Base-by-base conservation (phyloP, 2,888 invertebrate species). In the Tuta absoluta region DNA sequence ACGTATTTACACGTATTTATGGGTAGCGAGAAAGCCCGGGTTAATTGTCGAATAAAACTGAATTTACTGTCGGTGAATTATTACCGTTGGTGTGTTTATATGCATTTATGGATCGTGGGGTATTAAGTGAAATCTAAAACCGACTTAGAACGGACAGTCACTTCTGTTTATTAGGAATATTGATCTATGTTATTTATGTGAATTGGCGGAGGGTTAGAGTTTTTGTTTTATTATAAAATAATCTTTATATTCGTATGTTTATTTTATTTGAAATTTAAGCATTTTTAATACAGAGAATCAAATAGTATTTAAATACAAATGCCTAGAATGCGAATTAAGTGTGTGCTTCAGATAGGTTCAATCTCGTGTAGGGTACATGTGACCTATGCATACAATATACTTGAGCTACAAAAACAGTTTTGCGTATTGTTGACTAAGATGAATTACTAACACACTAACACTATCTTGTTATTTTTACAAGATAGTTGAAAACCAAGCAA, bases 1-100 rank as follows among this genome's bases (percentile, higher is more conserved):
- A 87, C 77, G 84, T 85, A 86, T 90, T 89, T 87, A 89, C 84
- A 85, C 77, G 80, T 86, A 87, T 89, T 89, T 88, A 88, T 83
- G 84, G 80, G 78, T 79, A 83, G 72, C 85, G 86, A 84, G 87
- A 89, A 90, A 89, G 88, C 86, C 79, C 82, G 77, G 88, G 90
- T 92, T 92, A 88, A 91, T 91, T 90, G 91, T 86, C 89, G 87
- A 87, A 92, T 91, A 89, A 92, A 91, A 89, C 89, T 86, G 82
- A 91, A 90, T 92, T 91, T 91, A 91, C 85, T 80, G 80, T 28
- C 49, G 33, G 49, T 41, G 61, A 61, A 19, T 49, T 61, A 61
- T 24, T 21, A 49, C 33, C 7, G 11, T 24, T 48, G 24, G 45
- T 24, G 49, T 41, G 49, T 61, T 61, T 61, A 49, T 49, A 12